Evolutionary conservation across 2,797 vertebrate species (phyloP), one percentile per base, ranked within the genome.

Genomic region (Anguilla obscura): DNA sequence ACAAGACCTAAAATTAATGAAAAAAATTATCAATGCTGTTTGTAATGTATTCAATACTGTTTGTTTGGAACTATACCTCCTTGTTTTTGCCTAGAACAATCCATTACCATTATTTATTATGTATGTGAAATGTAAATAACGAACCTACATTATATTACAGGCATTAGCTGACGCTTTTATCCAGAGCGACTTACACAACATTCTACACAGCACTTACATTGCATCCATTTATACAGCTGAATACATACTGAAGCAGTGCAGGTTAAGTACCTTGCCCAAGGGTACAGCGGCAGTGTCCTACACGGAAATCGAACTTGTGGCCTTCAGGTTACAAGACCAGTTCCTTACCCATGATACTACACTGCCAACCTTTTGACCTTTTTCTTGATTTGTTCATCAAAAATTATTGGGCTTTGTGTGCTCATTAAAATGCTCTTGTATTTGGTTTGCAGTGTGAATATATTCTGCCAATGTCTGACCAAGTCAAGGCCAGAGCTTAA

Each of bases 401-500:
- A 84, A 40, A 52, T 79, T 52, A 8, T 5, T 30, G 56, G 56
- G 80, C 56, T 83, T 83, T 27, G 9, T 27, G 58, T 87, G 58
- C 33, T 45, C 54, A 87, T 33, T 52, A 52, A 87, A 83, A 87
- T 60, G 83, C 14, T 74, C 30, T 33, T 40, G 71, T 16, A 76
- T 76, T 76, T 14, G 33, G 30, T 84, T 54, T 84, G 21, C n/a
- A 52, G n/a, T n/a, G 30, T 36, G 58, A 18, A 16, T 18, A 50
- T 50, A 83, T 27, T 7, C 58, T 30, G 80, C 80, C 80, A 84
- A 52, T 1, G 80, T 40, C n/a, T 24, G 18, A 60, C 27, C 86
- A 66, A n/a, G 79, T 80, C 60, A 82, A 63, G 54, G 52, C 56
- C 86, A 83, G 40, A 83, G 79, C 54, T 82, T 40, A 82, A 36